These are phyloP conservation scores for Venustaconcha ellipsiformis DNA, from an alignment of 1,140 invertebrate genomes.

Conservation along the genomic window DNA sequence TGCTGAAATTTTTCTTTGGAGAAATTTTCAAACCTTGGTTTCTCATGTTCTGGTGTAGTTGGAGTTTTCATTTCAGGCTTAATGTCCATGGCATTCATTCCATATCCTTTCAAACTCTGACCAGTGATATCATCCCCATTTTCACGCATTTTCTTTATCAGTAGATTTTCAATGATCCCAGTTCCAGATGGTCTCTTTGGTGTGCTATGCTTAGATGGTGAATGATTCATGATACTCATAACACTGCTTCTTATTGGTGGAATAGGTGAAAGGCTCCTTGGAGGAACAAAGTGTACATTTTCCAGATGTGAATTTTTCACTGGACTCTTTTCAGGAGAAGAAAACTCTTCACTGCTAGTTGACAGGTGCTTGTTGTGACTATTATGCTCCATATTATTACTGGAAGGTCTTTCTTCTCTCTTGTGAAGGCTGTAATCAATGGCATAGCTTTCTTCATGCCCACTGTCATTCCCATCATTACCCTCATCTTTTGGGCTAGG, in stretches of 20 bases:
- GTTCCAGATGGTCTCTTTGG: slow-evolving; percentile 33
- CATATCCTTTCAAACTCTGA: slow-evolving; percentile 31
- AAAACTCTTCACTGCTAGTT: slow-evolving; percentile 24
- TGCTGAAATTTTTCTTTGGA: slow-evolving; percentile 16
- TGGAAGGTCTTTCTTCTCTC: slow-evolving; percentile 79
- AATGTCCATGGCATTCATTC: slow-evolving; percentile 14
- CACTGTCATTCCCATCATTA: slow-evolving; percentile 38
- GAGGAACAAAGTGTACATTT: slow-evolving; percentile 14
- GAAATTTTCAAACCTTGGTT: slow-evolving; percentile 7
- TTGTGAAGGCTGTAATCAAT: slow-evolving; percentile 75
- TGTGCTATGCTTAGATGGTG: slow-evolving; percentile 37
- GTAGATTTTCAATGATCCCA: slow-evolving; percentile 50
- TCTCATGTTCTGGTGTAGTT: slow-evolving; percentile 14
- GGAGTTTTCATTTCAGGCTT: slow-evolving; percentile 23
- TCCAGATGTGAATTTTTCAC: slow-evolving; percentile 14
- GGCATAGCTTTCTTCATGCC: slow-evolving; percentile 41
- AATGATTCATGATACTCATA: slow-evolving; percentile 27
- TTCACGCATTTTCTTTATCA: slow-evolving; percentile 60
- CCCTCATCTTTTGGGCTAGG: slow-evolving; percentile 28
- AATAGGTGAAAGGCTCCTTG: slow-evolving; percentile 30
- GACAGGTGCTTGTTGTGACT: slow-evolving; percentile 28
- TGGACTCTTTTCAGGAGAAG: slow-evolving; percentile 40
- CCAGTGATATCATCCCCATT: slow-evolving; percentile 37
- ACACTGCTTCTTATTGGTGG: slow-evolving; percentile 29
- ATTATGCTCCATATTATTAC: slow-evolving; percentile 56